Percentiles rank a stretch among this genome's conserved stretches.
phyloP scores from a whole-genome alignment of 2,888 invertebrate species.

The Pandemis corylana region DNA sequence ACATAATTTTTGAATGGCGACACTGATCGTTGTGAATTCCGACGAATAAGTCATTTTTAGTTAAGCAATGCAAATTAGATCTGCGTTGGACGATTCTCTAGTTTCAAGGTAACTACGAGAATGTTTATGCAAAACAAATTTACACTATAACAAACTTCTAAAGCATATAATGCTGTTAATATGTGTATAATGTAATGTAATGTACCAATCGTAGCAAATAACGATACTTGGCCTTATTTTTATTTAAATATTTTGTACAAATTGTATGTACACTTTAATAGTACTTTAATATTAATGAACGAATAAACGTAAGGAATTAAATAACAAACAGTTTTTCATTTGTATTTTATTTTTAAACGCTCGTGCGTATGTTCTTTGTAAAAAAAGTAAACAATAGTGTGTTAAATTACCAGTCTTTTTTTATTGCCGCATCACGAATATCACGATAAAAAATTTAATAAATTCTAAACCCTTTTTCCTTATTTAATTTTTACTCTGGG shows the following conservation, averaged over 20 bases:
- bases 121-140: neutral
- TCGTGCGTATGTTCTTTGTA: neutral
- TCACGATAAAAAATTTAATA: too few species aligned
- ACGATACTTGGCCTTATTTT: slow-evolving; percentile 66
- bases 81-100: slow-evolving; percentile 1
- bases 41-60: neutral
- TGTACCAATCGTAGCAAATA: slow-evolving; percentile 69
- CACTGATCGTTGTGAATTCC: neutral
- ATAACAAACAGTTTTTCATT: slow-evolving; percentile 46
- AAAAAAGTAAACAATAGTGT: neutral
- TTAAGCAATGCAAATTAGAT: slow-evolving; percentile 19
- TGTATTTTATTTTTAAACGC: neutral
- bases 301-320: slow-evolving; percentile 80
- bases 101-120: neutral
- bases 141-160: slow-evolving; percentile 29
- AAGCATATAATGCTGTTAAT: slow-evolving; percentile 73
- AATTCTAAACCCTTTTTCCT: too few species aligned
- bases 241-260: slow-evolving; percentile 71
- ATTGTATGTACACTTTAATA: slow-evolving; percentile 75
- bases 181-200: slow-evolving; percentile 55
- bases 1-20: neutral
- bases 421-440: neutral
- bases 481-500: too few species aligned
- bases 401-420: neutral
- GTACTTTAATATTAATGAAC: slow-evolving; percentile 77